Base-by-base conservation (phyloP, 2,113 vertebrate species). In the Aix galericulata region DNA sequence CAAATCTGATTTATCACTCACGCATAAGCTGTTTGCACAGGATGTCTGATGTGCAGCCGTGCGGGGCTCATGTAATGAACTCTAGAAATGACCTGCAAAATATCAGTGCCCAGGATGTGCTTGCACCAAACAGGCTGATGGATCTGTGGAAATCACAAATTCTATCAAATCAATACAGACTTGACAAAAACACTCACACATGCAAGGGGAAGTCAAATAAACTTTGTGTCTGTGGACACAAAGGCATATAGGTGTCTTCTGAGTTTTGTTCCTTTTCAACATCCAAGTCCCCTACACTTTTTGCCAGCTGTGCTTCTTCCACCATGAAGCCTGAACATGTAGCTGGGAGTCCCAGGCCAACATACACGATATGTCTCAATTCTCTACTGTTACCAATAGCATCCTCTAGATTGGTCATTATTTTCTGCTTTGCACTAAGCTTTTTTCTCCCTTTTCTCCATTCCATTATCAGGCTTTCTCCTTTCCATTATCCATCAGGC, bases 401-500 rank as follows among this genome's bases (percentile, higher is more conserved):
- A 18, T 82, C 20, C 36, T 75, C 17, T 38, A 76, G 9, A 26
- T 8, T 25, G 1, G 1, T 40, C 17, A 21, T 56, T 42, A 13
- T n/a, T 46, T 82, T 56, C 53, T 68, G 29, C 22, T 56, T 73
- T 11, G 40, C 34, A 64, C 13, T 52, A 74, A 87, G 50, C 8
- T 11, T 79, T 75, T 23, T 21, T 48, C 16, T 38, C 11, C 34
- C 12, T 17, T 81, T 86, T 53, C 21, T 72, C 23, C 31, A 29
- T 44, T 32, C 16, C 17, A 36, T 2, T 63, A 7, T 7, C 27
- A n/a, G n/a, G n/a, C n/a, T 81, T 86, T 53, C 21, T 72, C 23
- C 31, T 25, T 44, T 32, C 16, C 17, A 36, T 2, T 55, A 72
- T 59, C 50, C 21, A 5, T 0, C 0, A 71, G 3, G 3, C 1